These are phyloP conservation scores for Tetragonula clypearis DNA, from an alignment of 1,140 invertebrate genomes.

Conservation along the genomic window DNA sequence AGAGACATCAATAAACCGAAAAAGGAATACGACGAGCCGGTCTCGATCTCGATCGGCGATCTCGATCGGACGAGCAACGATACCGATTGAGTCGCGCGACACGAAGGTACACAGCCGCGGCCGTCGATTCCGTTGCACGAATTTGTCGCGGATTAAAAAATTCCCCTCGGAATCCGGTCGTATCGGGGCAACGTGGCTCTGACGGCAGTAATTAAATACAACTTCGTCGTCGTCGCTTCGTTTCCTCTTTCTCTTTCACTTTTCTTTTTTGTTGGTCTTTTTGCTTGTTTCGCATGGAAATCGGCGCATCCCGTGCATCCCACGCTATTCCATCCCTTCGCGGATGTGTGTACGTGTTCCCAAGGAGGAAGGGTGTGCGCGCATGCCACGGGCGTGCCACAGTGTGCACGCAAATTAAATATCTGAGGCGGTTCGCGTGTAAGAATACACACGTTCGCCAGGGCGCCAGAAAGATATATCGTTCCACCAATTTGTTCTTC, in stretches of 20 bases:
- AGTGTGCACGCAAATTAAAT: slow-evolving; percentile 76
- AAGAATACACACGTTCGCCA: slow-evolving; percentile 71
- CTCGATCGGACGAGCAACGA: slow-evolving; percentile 28
- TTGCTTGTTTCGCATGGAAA: slow-evolving; percentile 56
- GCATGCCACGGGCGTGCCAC: background rate
- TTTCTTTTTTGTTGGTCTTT: background rate
- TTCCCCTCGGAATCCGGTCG: slow-evolving; percentile 32
- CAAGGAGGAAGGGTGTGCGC: background rate
- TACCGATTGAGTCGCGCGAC: slow-evolving; percentile 31
- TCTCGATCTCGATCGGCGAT: slow-evolving; percentile 28
- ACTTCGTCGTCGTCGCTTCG: background rate
- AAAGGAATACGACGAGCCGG: slow-evolving; percentile 20
- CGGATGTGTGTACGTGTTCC: background rate
- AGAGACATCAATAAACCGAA: slow-evolving; percentile 40
- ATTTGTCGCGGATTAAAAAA: slow-evolving; percentile 46
- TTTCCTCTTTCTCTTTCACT: background rate
- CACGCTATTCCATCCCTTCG: slow-evolving; percentile 14
- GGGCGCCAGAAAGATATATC: slow-evolving; percentile 77
- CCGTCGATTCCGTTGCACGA: slow-evolving; percentile 5
- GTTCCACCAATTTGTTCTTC: slow-evolving; percentile 78
- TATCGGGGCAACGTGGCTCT: background rate
- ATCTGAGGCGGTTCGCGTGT: slow-evolving; percentile 73
- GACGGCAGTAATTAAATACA: slow-evolving; percentile 49
- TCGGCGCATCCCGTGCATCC: slow-evolving; percentile 58
- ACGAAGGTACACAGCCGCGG: background rate